Conservation (phyloP, 1,140 invertebrate genomes). For the Physella acuta region DNA sequence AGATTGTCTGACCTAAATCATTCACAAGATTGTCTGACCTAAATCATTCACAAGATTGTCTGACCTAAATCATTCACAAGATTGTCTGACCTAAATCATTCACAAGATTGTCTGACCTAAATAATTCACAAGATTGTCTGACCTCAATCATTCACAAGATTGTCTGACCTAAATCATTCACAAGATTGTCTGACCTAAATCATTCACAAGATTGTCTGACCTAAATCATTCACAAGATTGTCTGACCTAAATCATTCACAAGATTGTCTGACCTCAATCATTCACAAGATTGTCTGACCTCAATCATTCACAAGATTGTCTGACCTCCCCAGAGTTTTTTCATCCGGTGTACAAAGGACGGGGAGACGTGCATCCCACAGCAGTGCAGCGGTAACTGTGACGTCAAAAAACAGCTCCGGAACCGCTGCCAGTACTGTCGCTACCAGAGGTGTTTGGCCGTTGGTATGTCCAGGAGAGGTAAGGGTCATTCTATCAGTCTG, state of each 20-base stretch:
- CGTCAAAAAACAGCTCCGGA: slow-evolving; percentile 68
- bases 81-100: too few relatives aligned
- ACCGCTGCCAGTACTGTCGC: slow-evolving; percentile 98
- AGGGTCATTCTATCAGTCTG: not conserved
- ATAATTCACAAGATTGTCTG: too few relatives aligned
- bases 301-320: not conserved
- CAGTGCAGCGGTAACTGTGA: slow-evolving; percentile 45
- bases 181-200: not conserved
- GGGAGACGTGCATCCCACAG: slow-evolving; percentile 38
- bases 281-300: not conserved
- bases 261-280: not conserved
- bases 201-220: not conserved
- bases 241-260: not conserved
- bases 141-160: not conserved
- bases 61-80: too few relatives aligned
- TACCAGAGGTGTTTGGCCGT: slow-evolving; percentile 97
- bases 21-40: too few relatives aligned
- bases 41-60: too few relatives aligned
- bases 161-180: not conserved
- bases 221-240: not conserved
- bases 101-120: too few relatives aligned
- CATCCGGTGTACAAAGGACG: slow-evolving; percentile 51
- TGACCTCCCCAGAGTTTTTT: slow-evolving; percentile 50
- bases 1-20: too few relatives aligned
- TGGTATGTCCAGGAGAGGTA: slow-evolving; percentile 73